Evolutionary conservation across 2,888 invertebrate genomes (phyloP).

Genomic region (Athetis lepigone): DNA sequence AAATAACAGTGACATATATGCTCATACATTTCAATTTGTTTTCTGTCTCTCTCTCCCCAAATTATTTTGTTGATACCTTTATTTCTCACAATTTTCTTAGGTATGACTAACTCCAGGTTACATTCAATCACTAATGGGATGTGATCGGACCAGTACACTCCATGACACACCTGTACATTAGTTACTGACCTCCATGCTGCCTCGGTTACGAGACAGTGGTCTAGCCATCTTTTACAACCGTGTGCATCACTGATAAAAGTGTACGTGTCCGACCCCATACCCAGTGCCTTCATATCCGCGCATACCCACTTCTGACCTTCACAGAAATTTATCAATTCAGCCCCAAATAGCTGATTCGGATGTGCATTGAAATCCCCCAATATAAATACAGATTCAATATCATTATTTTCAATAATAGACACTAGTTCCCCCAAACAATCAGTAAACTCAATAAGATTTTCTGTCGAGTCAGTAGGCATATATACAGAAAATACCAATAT

Average conservation of each 20-base stretch:
- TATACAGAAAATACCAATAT: constrained; percentile 6
- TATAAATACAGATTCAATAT: constrained; percentile 14
- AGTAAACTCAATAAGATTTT: constrained; percentile 12
- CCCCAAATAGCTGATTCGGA: constrained; percentile 1
- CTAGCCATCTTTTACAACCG: too few relatives aligned
- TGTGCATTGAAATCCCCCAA: neutral
- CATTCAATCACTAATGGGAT: constrained; percentile 6
- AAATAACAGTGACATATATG: constrained; percentile 3
- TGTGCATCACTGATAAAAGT: too few relatives aligned
- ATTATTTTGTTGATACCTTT: neutral
- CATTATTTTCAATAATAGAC: constrained; percentile 4
- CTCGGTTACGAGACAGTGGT: constrained; percentile 14
- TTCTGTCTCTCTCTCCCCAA: constrained; percentile 3
- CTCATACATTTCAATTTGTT: constrained; percentile 7
- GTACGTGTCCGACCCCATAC: constrained; percentile 1
- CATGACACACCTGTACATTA: neutral
- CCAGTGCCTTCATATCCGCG: constrained; percentile 6
- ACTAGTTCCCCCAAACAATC: too few relatives aligned
- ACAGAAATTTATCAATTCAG: constrained; percentile 2
- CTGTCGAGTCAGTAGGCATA: constrained; percentile 16
- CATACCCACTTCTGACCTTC: constrained; percentile 5
- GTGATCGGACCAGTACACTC: constrained; percentile 15
- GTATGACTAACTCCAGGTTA: constrained; percentile 3
- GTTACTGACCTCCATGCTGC: constrained; percentile 5
- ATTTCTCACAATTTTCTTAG: neutral